phyloP scores from a whole-genome alignment of 2,797 vertebrate genomes.

The Hyperoplus immaculatus region DNA sequence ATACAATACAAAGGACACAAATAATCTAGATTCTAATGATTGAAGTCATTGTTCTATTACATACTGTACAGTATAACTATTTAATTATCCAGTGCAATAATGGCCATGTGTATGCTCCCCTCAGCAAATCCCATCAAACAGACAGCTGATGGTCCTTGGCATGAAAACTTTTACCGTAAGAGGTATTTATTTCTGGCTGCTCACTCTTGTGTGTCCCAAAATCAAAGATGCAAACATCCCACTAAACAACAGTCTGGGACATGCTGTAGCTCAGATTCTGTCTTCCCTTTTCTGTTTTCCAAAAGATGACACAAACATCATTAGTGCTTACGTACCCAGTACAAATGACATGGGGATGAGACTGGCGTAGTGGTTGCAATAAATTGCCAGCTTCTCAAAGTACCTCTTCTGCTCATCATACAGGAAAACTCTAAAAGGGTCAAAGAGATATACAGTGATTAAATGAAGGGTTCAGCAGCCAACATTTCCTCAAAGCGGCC shows the following conservation, averaged over 20 bases:
- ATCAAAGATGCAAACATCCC: neutral
- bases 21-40: neutral
- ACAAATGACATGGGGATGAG: constrained; percentile 96
- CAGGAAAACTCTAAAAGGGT: constrained; percentile 84
- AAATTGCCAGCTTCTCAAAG: constrained; percentile 95
- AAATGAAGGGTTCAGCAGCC: neutral
- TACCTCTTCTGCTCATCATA: constrained; percentile 89
- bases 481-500: neutral
- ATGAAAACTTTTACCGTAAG: neutral
- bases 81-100: neutral
- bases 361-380: constrained; percentile 94
- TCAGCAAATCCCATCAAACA: neutral
- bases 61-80: neutral
- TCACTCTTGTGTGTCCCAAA: neutral
- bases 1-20: too few relatives aligned
- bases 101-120: too few relatives aligned
- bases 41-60: neutral
- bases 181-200: neutral
- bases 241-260: neutral
- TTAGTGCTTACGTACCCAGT: constrained; percentile 83
- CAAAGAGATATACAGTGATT: neutral
- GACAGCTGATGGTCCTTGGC: neutral
- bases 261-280: neutral
- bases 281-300: neutral
- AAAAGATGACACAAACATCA: neutral